phyloP scores from a whole-genome alignment of 2,113 vertebrate species.

The Sprattus sprattus region DNA sequence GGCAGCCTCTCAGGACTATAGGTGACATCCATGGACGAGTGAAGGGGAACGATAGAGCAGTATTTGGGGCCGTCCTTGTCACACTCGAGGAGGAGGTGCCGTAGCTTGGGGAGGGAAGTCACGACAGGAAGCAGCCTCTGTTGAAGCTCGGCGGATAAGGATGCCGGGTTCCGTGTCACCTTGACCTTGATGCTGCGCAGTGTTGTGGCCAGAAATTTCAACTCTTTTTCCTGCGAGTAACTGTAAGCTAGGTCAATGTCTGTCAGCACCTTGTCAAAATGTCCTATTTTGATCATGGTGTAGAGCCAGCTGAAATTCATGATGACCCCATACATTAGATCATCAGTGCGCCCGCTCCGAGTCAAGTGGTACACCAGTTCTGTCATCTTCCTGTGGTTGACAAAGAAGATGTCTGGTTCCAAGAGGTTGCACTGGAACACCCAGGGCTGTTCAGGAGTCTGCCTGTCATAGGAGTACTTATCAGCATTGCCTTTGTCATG shows the following conservation, averaged over 20 bases:
- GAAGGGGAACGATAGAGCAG: conserved; percentile 95
- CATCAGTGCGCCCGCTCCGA: conserved; percentile 87
- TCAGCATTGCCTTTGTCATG: conserved; percentile 84
- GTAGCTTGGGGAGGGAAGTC: conserved; percentile 92
- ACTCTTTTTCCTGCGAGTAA: conserved; percentile 91
- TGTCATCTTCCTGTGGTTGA: conserved; percentile 98
- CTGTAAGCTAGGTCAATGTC: conserved; percentile 94
- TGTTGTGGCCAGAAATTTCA: conserved; percentile 92
- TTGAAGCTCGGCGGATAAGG: conserved; percentile 92
- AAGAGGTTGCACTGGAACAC: conserved; percentile 96
- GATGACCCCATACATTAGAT: conserved; percentile 92
- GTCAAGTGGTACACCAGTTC: conserved; percentile 93
- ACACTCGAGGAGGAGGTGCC: conserved; percentile 94
- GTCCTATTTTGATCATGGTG: conserved; percentile 98
- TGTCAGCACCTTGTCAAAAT: conserved; percentile 89
- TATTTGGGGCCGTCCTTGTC: conserved; percentile 98
- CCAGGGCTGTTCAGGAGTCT: conserved; percentile 96
- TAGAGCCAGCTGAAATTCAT: conserved; percentile 99
- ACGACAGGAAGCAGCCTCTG: conserved; percentile 94
- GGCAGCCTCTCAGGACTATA: conserved; percentile 94
- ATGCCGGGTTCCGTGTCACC: conserved; percentile 87
- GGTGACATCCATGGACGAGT: conserved; percentile 96
- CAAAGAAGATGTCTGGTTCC: conserved; percentile 96
- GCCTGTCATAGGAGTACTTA: conserved; percentile 89
- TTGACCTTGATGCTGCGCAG: conserved; percentile 89